Evolutionary conservation across 2,797 vertebrate species (phyloP).

Genomic region (Acomys russatus): DNA sequence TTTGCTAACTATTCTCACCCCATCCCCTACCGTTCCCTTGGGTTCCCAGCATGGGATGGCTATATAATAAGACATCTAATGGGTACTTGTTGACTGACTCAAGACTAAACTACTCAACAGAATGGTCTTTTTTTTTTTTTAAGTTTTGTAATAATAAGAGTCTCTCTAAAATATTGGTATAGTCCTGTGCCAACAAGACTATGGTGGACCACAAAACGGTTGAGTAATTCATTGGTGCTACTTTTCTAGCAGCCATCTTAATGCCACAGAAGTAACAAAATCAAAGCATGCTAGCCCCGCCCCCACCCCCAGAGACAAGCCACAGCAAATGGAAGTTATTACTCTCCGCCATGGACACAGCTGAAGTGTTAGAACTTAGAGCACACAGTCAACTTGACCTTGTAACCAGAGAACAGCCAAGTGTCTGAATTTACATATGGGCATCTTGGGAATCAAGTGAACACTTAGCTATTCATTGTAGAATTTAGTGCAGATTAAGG

Average conservation of each 20-base stretch:
- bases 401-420: slow-evolving; percentile 62
- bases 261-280: slow-evolving; percentile 50
- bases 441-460: slow-evolving; percentile 67
- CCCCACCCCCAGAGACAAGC: slow-evolving; percentile 1
- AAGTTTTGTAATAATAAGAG: slow-evolving; percentile 25
- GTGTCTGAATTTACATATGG: slow-evolving; percentile 65
- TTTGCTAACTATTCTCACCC: slow-evolving; percentile 2
- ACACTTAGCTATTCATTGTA: slow-evolving; percentile 47
- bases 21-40: background rate
- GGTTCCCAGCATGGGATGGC: background rate
- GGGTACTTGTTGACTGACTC: background rate
- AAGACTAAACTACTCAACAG: slow-evolving; percentile 32
- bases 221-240: slow-evolving; percentile 53
- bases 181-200: slow-evolving; percentile 14
- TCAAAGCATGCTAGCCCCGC: background rate
- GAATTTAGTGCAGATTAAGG: slow-evolving; percentile 77
- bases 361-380: slow-evolving; percentile 70
- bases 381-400: slow-evolving; percentile 54
- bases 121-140: background rate
- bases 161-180: slow-evolving; percentile 49
- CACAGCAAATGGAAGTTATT: slow-evolving; percentile 62
- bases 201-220: slow-evolving; percentile 51
- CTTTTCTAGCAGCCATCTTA: slow-evolving; percentile 55
- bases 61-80: background rate
- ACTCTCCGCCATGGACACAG: background rate